phyloP scores from a whole-genome alignment of 1,140 invertebrate genomes.

The Heterodera schachtii region DNA sequence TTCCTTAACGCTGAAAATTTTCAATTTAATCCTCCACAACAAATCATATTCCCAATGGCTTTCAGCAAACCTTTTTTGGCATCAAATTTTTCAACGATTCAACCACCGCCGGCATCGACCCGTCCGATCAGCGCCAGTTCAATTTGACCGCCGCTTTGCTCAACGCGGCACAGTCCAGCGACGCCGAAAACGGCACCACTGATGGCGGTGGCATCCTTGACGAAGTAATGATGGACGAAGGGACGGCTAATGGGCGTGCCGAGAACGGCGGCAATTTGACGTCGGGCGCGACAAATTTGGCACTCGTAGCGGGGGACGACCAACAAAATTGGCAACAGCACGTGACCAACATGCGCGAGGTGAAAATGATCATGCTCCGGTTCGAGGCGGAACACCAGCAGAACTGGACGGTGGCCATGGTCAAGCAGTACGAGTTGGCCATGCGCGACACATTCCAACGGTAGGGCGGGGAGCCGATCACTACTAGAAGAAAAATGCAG shows the following conservation, averaged over 20 bases:
- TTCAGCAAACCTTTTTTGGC: conserved; percentile 60
- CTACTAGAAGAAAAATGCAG: too few species aligned
- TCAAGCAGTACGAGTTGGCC: conserved; percentile 61
- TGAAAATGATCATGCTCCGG: conserved; percentile 62
- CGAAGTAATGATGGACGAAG: not conserved
- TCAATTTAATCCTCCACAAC: too few species aligned
- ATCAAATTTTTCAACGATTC: conserved; percentile 52
- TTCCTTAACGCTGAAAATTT: too few species aligned
- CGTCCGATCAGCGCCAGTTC: conserved; percentile 13
- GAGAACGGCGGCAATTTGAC: not conserved
- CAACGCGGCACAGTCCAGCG: not conserved
- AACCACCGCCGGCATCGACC: not conserved
- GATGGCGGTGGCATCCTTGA: too few species aligned
- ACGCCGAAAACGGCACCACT: not conserved
- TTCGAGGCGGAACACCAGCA: conserved; percentile 59
- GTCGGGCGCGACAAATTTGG: not conserved
- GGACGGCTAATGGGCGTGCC: conserved; percentile 6
- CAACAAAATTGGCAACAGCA: not conserved
- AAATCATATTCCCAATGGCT: not conserved
- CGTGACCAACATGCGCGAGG: conserved; percentile 59
- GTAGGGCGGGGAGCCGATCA: too few species aligned
- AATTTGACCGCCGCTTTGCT: conserved; percentile 28
- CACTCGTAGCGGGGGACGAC: too few species aligned
- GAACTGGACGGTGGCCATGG: conserved; percentile 52
- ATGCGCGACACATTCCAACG: conserved; percentile 56